Conservation (phyloP, 2,888 invertebrate genomes). For the Junonia oenone region DNA sequence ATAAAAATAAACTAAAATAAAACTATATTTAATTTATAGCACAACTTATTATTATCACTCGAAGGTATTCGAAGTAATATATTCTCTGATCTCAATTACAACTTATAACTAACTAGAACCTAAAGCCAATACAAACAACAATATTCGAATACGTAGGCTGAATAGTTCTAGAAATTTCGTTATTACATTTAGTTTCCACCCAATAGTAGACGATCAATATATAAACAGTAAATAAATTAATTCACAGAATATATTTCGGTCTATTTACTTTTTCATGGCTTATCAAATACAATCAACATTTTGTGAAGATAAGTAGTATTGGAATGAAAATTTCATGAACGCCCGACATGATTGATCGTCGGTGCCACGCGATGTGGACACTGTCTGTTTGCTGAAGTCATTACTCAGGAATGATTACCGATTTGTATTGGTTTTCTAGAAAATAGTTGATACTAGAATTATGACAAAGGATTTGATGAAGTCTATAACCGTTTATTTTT, state of each 20-base stretch:
- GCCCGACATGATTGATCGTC: conserved; percentile 34
- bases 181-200: neutral
- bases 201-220: conserved; percentile 15
- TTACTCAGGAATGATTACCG: conserved; percentile 11
- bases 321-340: conserved; percentile 14
- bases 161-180: neutral
- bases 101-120: no score
- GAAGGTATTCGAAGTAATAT: no score
- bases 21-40: no score
- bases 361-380: conserved; percentile 31
- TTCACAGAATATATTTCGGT: neutral
- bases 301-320: conserved; percentile 8
- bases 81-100: no score
- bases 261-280: neutral
- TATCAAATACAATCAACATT: conserved; percentile 14
- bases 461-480: neutral
- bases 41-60: no score
- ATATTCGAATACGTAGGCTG: no score
- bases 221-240: neutral
- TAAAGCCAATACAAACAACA: no score
- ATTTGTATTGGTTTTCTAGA: conserved; percentile 10
- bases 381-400: conserved; percentile 26
- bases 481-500: no score
- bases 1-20: no score
- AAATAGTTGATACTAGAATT: neutral